Evolutionary conservation across 2,797 vertebrate species (phyloP).

Genomic region (Alosa sapidissima): DNA sequence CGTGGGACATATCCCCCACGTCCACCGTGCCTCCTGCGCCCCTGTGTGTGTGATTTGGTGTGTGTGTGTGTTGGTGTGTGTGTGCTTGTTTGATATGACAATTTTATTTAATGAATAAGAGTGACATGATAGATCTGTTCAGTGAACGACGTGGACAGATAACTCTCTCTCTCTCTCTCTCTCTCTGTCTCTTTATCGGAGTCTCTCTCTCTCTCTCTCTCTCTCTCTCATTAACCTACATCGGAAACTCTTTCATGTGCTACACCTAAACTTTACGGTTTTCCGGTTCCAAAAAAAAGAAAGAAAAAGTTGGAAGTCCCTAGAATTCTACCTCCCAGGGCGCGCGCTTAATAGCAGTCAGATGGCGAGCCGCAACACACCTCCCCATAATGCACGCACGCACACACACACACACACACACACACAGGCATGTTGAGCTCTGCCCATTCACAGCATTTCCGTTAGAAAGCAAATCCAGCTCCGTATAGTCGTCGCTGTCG

Average conservation of each 20-base stretch:
- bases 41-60: background rate
- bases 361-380: background rate
- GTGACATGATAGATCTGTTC: too few relatives aligned
- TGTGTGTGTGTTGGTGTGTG: too few relatives aligned
- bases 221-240: background rate
- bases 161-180: background rate
- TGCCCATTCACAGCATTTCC: background rate
- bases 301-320: background rate
- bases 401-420: slow-evolving; percentile 21
- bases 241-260: background rate
- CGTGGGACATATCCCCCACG: too few relatives aligned
- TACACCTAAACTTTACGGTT: background rate
- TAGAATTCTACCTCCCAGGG: background rate
- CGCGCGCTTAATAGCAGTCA: slow-evolving; percentile 7
- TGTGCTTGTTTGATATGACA: too few relatives aligned
- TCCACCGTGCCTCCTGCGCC: too few relatives aligned
- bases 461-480: background rate
- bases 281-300: background rate
- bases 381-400: background rate
- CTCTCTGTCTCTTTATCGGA: background rate
- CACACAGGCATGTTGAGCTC: slow-evolving; percentile 14
- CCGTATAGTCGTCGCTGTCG: background rate
- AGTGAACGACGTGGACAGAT: too few relatives aligned
- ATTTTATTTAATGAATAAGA: too few relatives aligned
- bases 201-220: background rate